Percentiles rank a stretch among this genome's conserved stretches.
These are phyloP conservation scores for Ispidina picta DNA, from an alignment of 2,797 vertebrate species.

Conservation along the genomic window DNA sequence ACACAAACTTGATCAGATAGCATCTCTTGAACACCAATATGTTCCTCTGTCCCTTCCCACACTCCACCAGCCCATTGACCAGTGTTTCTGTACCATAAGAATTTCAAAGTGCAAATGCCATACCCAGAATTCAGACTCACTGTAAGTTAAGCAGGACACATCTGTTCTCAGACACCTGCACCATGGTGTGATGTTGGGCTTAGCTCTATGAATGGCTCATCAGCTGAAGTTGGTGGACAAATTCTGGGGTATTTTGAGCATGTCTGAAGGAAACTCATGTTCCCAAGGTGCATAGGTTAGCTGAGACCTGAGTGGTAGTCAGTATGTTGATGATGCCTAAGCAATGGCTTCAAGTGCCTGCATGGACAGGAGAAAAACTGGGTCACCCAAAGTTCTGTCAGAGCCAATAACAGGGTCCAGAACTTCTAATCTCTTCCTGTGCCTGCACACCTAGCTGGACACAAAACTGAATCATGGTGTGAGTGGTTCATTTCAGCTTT, in stretches of 20 bases:
- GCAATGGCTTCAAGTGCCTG: neutral
- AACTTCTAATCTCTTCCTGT: neutral
- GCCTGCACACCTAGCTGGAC: neutral
- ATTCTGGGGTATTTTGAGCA: accelerated
- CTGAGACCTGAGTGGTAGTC: neutral
- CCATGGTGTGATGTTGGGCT: neutral
- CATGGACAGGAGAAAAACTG: neutral
- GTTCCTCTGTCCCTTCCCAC: neutral
- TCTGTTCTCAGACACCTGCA: neutral
- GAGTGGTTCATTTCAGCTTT: neutral
- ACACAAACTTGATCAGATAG: neutral
- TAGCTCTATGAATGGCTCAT: neutral
- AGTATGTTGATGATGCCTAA: neutral
- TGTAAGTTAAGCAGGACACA: neutral
- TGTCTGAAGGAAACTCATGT: neutral
- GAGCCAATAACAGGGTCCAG: neutral
- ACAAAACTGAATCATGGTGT: neutral
- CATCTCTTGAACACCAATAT: neutral
- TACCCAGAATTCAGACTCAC: neutral
- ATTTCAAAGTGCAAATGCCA: neutral
- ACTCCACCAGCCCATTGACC: neutral
- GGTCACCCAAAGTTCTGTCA: neutral
- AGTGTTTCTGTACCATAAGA: neutral
- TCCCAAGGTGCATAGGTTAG: neutral
- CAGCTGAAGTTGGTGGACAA: neutral